Evolutionary conservation across 2,113 vertebrate genomes (phyloP).

Genomic region (Sinocyclocheilus rhinocerous): DNA sequence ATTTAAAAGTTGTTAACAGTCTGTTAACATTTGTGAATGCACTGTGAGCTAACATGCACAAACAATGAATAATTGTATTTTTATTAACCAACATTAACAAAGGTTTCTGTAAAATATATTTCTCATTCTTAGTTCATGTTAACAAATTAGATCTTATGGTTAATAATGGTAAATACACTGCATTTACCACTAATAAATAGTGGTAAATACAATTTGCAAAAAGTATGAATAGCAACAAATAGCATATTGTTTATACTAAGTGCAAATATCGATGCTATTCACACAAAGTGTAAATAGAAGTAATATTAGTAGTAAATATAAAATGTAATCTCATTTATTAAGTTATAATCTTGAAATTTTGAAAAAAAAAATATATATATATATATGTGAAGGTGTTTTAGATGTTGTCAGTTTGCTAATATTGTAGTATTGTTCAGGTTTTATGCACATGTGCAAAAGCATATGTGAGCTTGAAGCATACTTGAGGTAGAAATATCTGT

Average conservation of each 20-base stretch:
- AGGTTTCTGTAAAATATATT: too few species aligned
- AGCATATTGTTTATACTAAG: not conserved
- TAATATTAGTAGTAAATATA: not conserved
- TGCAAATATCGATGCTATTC: not conserved
- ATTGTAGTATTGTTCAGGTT: not conserved
- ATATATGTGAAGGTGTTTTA: not conserved
- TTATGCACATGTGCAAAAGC: not conserved
- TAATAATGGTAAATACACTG: not conserved
- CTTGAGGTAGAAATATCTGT: not conserved
- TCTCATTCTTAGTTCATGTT: too few species aligned
- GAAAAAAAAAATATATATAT: not conserved
- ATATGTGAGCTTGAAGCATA: not conserved
- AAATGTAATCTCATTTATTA: not conserved
- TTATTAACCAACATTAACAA: too few species aligned
- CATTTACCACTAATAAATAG: not conserved
- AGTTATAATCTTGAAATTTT: not conserved
- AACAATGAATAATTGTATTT: too few species aligned
- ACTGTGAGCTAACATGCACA: too few species aligned
- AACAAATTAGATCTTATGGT: too few species aligned
- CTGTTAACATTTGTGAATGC: too few species aligned
- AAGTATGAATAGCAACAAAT: not conserved
- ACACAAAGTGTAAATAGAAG: not conserved
- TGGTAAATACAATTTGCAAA: not conserved
- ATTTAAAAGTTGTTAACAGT: too few species aligned
- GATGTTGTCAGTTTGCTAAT: not conserved